phyloP scores from a whole-genome alignment of 2,113 vertebrate species.

The Tympanuchus pallidicinctus region DNA sequence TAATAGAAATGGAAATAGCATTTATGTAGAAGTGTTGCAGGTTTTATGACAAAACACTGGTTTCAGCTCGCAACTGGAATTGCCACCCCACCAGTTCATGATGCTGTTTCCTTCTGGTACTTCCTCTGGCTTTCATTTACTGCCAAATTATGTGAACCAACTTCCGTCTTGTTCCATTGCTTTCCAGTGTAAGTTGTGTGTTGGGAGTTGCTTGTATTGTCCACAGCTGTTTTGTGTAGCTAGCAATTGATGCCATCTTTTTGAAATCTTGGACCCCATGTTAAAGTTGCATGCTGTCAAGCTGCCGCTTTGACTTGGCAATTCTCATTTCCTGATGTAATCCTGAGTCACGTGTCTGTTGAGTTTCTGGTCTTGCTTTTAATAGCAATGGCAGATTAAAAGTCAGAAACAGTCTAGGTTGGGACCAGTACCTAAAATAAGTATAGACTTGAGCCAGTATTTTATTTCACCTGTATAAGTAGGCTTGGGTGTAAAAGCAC shows the following conservation, averaged over 20 bases:
- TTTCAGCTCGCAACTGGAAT: conserved; percentile 4
- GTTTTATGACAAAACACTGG: background rate
- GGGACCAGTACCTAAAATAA: background rate
- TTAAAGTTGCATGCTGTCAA: background rate
- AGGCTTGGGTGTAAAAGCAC: background rate
- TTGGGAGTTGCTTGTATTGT: background rate
- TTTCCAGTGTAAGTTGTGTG: background rate
- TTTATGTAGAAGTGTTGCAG: background rate
- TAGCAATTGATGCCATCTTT: background rate
- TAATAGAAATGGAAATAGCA: conserved; percentile 20
- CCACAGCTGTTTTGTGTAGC: background rate
- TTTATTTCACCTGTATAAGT: background rate
- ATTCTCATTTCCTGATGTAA: background rate
- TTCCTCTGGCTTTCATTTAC: background rate
- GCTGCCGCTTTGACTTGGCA: background rate
- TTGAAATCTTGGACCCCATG: background rate
- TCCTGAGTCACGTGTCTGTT: background rate
- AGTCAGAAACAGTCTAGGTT: background rate
- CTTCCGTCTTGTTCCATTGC: background rate
- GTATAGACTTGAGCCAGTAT: background rate
- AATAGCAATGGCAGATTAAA: background rate
- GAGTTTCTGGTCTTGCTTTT: background rate
- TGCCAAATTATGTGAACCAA: background rate
- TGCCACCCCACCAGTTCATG: background rate
- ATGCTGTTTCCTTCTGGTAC: background rate